Evolutionary conservation across 2,888 invertebrate genomes (phyloP).

Genomic region (Agrotis exclamationis): DNA sequence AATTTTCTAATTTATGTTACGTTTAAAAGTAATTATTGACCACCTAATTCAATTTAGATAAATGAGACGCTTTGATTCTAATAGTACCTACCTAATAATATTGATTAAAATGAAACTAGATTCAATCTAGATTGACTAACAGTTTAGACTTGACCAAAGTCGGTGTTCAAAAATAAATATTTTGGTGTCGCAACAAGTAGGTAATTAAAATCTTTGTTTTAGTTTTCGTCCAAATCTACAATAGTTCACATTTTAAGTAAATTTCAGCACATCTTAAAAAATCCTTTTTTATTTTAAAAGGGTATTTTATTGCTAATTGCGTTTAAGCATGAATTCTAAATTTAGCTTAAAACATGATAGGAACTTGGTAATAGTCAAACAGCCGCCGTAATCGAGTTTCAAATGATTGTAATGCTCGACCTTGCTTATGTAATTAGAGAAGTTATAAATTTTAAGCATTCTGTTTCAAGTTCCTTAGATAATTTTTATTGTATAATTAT

Average conservation of each 20-base stretch:
- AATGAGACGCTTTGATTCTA: no score
- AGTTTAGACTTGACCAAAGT: background rate
- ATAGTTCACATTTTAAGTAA: background rate
- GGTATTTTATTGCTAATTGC: background rate
- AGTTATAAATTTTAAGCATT: slow-evolving; percentile 12
- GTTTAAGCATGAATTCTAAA: slow-evolving; percentile 21
- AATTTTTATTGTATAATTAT: background rate
- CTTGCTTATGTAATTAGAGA: slow-evolving; percentile 46
- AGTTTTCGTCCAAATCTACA: background rate
- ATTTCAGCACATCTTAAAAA: no score
- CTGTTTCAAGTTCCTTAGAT: slow-evolving; percentile 4
- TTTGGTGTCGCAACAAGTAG: background rate
- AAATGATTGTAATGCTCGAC: slow-evolving; percentile 32
- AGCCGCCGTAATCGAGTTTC: slow-evolving; percentile 28
- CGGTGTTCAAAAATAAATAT: background rate
- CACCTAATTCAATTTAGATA: no score
- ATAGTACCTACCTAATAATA: no score
- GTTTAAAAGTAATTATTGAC: no score
- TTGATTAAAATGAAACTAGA: no score
- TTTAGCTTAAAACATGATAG: slow-evolving; percentile 24
- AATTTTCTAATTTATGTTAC: no score
- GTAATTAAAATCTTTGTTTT: background rate
- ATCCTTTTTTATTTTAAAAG: no score
- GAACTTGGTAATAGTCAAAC: slow-evolving; percentile 28
- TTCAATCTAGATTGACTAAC: background rate